These are phyloP conservation scores for Sebastes dallii DNA, from an alignment of 2,797 vertebrate species.

Conservation along the genomic window DNA sequence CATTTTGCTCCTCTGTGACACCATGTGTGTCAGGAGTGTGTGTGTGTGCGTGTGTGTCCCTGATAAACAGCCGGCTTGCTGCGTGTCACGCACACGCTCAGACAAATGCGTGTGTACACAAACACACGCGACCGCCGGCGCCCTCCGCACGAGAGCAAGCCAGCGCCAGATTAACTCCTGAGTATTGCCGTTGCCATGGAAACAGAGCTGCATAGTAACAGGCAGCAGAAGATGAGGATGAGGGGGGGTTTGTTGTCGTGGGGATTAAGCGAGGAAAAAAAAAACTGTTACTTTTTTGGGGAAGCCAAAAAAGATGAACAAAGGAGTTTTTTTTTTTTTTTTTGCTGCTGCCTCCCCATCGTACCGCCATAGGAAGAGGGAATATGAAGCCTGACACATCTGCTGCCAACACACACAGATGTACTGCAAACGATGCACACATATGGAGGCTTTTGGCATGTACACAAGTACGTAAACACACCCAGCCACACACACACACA, in stretches of 20 bases:
- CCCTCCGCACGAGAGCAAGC: constrained; percentile 32
- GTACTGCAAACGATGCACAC: constrained; percentile 23
- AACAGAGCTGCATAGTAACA: constrained; percentile 70
- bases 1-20: constrained; percentile 28
- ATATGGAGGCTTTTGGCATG: constrained; percentile 20
- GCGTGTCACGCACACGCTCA: not conserved
- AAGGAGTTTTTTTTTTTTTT: not conserved
- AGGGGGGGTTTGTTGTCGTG: constrained; percentile 19
- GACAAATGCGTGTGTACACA: not conserved
- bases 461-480: constrained; percentile 11
- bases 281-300: constrained; percentile 46
- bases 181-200: constrained; percentile 68
- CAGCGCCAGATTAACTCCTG: constrained; percentile 46
- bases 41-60: not conserved
- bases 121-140: constrained; percentile 23
- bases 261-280: constrained; percentile 32
- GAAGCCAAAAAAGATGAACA: constrained; percentile 44
- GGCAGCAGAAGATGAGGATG: constrained; percentile 3
- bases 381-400: constrained; percentile 40
- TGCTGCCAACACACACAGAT: constrained; percentile 52
- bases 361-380: not conserved
- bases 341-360: not conserved
- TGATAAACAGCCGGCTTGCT: not conserved
- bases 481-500: not conserved
- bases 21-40: not conserved